phyloP scores from a whole-genome alignment of 2,797 vertebrate genomes.

The Podargus strigoides region DNA sequence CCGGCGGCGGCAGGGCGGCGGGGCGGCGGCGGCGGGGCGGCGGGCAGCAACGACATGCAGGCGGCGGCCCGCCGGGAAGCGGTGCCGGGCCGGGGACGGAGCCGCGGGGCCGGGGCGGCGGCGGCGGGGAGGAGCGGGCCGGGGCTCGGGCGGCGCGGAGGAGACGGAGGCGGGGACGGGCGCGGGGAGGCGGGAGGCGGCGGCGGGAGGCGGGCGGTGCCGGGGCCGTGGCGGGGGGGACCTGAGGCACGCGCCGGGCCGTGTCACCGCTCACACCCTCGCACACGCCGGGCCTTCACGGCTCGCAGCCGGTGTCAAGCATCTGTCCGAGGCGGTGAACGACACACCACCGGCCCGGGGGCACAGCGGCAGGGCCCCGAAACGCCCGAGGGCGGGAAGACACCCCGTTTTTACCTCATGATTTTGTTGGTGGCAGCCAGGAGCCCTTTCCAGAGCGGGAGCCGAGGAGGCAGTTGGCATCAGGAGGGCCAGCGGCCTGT shows the following conservation, averaged over 20 bases:
- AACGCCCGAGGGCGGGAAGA: neutral
- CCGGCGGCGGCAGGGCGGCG: constrained; percentile 13
- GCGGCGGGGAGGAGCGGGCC: constrained; percentile 60
- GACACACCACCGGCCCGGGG: too few relatives aligned
- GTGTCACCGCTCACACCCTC: neutral
- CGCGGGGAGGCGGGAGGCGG: neutral
- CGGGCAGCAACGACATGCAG: constrained; percentile 74
- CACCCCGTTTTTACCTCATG: neutral
- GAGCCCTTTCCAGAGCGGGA: neutral
- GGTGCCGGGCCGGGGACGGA: constrained; percentile 12
- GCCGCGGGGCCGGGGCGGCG: neutral
- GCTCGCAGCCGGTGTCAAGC: neutral
- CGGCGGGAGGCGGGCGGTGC: neutral
- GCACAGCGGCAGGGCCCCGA: neutral
- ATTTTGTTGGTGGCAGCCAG: neutral
- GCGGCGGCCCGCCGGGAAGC: neutral
- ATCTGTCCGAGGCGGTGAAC: neutral
- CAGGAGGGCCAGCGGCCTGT: neutral
- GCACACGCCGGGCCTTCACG: neutral
- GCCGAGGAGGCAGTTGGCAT: neutral
- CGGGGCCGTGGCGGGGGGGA: neutral
- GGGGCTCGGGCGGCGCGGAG: constrained; percentile 47
- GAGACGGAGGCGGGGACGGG: constrained; percentile 37
- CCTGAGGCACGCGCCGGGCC: neutral
- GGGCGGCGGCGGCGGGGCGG: constrained; percentile 66